Conservation (phyloP, 1,140 invertebrate genomes). For the Oncopeltus fasciatus region DNA sequence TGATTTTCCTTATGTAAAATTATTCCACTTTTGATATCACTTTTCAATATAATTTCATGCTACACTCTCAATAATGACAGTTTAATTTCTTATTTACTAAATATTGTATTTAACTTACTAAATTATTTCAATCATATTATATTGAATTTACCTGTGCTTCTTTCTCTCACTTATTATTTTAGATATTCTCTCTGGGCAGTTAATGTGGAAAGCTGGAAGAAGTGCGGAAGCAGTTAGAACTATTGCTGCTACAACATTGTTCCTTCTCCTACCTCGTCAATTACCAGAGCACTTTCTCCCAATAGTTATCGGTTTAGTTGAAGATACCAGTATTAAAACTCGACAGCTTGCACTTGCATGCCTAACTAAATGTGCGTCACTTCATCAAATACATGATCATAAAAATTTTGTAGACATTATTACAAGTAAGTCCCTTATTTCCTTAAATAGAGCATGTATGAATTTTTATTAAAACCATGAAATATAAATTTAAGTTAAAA, state of each 20-base stretch:
- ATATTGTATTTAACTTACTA: no score
- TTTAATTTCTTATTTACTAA: no score
- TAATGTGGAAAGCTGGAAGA: slow-evolving; percentile 69
- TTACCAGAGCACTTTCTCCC: slow-evolving; percentile 37
- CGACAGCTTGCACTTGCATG: slow-evolving; percentile 45
- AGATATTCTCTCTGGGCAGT: slow-evolving; percentile 55
- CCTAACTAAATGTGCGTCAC: background rate
- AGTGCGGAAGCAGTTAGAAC: slow-evolving; percentile 65
- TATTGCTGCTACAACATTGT: slow-evolving; percentile 55
- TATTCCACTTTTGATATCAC: no score
- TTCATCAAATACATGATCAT: background rate
- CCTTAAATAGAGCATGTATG: slow-evolving; percentile 27
- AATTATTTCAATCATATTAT: background rate
- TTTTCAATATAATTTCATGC: no score
- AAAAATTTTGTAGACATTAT: slow-evolving; percentile 1
- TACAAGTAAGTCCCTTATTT: slow-evolving; percentile 22
- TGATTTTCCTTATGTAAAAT: no score
- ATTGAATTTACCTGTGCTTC: background rate
- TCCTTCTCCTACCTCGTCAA: slow-evolving; percentile 33
- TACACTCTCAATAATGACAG: no score
- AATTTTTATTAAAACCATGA: no score
- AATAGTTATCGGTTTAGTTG: slow-evolving; percentile 39
- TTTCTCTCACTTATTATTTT: slow-evolving; percentile 15
- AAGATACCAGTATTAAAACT: slow-evolving; percentile 49
- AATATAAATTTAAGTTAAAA: no score